Evolutionary conservation across 2,113 vertebrate species (phyloP), one percentile per base, ranked within the genome.

Genomic region (Apteryx mantelli): DNA sequence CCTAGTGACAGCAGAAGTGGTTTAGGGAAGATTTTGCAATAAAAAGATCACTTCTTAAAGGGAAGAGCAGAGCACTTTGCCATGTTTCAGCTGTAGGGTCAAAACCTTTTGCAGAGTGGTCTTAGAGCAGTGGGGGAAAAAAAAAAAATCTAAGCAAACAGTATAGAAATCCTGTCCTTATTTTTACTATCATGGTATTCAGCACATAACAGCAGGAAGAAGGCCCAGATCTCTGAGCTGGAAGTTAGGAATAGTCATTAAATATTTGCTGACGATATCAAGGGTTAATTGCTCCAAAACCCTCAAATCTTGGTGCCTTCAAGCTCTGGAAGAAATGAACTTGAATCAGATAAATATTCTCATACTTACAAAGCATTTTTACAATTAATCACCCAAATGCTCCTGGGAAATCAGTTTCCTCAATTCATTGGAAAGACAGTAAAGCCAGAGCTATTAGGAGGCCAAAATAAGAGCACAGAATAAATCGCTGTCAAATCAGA

Each of bases 1-100:
- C 92, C 98, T 91, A 77, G 97, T 98, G 83, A 91, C 97, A 68
- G 98, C 98, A 53, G 97, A 97, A 95, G 96, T 77, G 11, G 93
- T 94, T 82, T 95, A 96, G 30, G 98, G 97, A 94, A 86, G 95
- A 96, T 95, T 98, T 98, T 1, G 56, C 96, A 66, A 97, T 70
- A 34, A 82, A 91, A 34, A 97, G 97, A 87, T 98, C 97, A 69
- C 94, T 91, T 98, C 76, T 90, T 91, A 93, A 91, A 92, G 73
- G 46, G 38, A 60, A 94, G 93, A 40, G n/a, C 76, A 92, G 86
- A 71, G 13, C n/a, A 25, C 42, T 58, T 71, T 14, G 3, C 63
- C 7, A 12, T 52, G 30, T 79, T 76, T 40, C 48, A 36, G 16
- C 34, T 34, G 9, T 11, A 68, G 13, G 24, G 42, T 32, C 70